Evolutionary conservation across 2,113 vertebrate species (phyloP).

Genomic region (Haemorhous mexicanus): DNA sequence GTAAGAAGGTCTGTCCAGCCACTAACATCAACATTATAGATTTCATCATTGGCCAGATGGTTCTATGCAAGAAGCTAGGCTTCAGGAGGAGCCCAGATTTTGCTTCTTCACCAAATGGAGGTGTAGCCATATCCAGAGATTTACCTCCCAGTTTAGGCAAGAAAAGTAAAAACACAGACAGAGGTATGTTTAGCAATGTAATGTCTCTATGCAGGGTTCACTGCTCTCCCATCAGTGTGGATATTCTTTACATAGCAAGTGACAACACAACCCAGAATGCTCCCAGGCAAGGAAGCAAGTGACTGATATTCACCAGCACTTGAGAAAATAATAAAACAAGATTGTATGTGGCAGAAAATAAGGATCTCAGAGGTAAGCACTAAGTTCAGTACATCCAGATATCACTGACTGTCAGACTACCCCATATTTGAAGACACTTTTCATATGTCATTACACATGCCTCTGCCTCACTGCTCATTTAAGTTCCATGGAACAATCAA

Average conservation of each 20-base stretch:
- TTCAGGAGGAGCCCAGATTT: neutral
- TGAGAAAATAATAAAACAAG: neutral
- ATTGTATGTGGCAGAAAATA: neutral
- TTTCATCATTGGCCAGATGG: neutral
- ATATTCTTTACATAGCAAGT: neutral
- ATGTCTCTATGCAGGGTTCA: neutral
- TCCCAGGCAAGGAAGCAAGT: neutral
- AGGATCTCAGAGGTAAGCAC: neutral
- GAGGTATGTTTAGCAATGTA: neutral
- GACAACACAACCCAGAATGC: neutral
- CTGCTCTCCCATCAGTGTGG: neutral
- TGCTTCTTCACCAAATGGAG: neutral
- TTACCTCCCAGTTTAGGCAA: neutral
- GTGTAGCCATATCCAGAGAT: neutral
- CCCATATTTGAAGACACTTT: neutral
- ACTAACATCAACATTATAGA: neutral
- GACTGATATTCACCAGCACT: neutral
- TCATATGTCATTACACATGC: neutral
- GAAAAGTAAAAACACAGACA: neutral
- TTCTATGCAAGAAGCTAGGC: neutral
- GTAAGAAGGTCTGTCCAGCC: neutral
- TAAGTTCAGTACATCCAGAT: neutral
- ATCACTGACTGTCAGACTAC: neutral
- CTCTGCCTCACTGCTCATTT: neutral
- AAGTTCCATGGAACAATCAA: neutral